Percentiles rank a stretch among this genome's conserved stretches.
Conservation (phyloP, 2,888 invertebrate genomes). For the Incurvaria masculella region DNA sequence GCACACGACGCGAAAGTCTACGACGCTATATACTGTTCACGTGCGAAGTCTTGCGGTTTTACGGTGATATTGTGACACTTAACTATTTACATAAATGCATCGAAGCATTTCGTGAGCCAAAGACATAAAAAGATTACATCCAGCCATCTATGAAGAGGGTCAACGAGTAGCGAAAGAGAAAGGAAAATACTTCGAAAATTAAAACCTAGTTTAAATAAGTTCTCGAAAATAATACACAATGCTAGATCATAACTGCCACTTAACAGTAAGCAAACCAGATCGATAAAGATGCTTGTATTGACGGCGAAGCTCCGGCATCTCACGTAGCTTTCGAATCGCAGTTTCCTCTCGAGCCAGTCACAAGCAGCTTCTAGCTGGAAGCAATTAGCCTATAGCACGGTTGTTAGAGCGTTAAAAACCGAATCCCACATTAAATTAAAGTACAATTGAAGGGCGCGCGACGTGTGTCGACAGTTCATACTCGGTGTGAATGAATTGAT, state of each 20-base stretch:
- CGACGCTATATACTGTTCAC: not conserved
- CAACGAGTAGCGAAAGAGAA: not conserved
- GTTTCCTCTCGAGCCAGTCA: not conserved
- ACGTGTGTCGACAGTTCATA: not conserved
- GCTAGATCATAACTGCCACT: not conserved
- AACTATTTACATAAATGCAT: too few species aligned
- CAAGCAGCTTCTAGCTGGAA: not conserved
- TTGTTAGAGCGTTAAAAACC: not conserved
- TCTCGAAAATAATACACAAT: not conserved
- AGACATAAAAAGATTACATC: too few species aligned
- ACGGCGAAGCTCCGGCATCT: not conserved
- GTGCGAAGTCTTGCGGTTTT: not conserved
- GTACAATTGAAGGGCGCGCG: not conserved
- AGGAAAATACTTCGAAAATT: not conserved
- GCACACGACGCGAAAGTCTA: not conserved
- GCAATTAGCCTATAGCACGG: not conserved
- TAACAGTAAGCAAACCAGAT: not conserved
- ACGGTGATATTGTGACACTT: not conserved
- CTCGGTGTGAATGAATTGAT: not conserved
- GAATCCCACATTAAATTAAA: not conserved
- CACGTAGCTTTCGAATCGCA: not conserved
- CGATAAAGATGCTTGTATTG: not conserved
- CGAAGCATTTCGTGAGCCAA: too few species aligned
- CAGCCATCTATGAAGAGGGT: not conserved
- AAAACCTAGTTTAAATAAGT: not conserved